These are phyloP conservation scores for Delichon dasypus DNA, from an alignment of 2,797 vertebrate genomes.

Conservation along the genomic window DNA sequence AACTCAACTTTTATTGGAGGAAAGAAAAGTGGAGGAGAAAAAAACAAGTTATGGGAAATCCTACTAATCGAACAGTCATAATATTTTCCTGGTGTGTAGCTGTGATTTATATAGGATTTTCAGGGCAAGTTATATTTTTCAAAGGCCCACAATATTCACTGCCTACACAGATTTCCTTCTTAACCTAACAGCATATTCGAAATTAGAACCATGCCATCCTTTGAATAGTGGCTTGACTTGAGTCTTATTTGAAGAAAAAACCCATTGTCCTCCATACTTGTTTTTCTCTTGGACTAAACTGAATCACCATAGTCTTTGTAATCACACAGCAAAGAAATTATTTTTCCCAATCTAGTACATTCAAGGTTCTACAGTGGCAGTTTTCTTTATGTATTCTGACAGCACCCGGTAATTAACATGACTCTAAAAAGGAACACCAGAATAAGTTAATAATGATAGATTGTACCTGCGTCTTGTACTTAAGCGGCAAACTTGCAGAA, in stretches of 20 bases:
- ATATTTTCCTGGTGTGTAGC: neutral
- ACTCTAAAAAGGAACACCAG: neutral
- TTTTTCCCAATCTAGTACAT: neutral
- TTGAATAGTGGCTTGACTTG: neutral
- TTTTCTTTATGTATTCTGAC: neutral
- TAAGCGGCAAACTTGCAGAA: neutral
- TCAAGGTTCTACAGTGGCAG: neutral
- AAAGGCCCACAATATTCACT: neutral
- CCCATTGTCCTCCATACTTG: neutral
- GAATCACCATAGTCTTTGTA: neutral
- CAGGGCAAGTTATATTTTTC: neutral
- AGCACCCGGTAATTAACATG: neutral
- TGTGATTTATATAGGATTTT: neutral
- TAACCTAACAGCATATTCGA: neutral
- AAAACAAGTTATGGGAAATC: neutral
- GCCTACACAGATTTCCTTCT: neutral
- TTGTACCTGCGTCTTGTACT: neutral
- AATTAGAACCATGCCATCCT: neutral
- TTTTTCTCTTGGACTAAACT: neutral
- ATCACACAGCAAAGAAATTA: neutral
- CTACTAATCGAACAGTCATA: rapidly evolving
- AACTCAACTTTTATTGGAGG: neutral
- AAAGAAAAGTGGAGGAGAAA: neutral
- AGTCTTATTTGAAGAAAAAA: neutral
- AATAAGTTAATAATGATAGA: neutral